Evolutionary conservation across 2,888 invertebrate genomes (phyloP).

Genomic region (Mechanitis mazaeus): DNA sequence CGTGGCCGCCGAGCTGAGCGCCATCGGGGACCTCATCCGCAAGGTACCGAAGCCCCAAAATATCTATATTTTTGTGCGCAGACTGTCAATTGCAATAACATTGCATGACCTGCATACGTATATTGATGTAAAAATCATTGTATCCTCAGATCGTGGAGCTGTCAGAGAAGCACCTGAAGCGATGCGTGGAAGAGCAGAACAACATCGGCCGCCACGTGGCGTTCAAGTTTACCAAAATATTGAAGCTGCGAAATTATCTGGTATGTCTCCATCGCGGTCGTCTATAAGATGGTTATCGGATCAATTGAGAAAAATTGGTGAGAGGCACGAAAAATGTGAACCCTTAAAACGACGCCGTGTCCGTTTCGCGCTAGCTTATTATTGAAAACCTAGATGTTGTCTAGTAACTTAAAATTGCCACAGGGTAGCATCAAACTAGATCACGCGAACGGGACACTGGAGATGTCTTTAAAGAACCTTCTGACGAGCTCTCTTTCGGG

Average conservation of each 20-base stretch:
- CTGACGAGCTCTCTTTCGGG: slow-evolving; percentile 87
- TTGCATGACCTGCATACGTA: too few relatives aligned
- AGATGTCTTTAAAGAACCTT: slow-evolving; percentile 35
- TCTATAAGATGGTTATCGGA: too few relatives aligned
- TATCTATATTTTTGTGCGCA: too few relatives aligned
- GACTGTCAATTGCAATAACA: too few relatives aligned
- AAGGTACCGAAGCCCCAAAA: slow-evolving; percentile 40
- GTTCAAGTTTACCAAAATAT: slow-evolving; percentile 71
- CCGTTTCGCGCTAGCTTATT: too few relatives aligned
- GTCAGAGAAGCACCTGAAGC: slow-evolving; percentile 55
- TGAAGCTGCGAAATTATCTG: slow-evolving; percentile 69
- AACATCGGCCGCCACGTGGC: slow-evolving; percentile 65
- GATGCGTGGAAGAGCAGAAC: slow-evolving; percentile 58
- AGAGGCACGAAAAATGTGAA: too few relatives aligned
- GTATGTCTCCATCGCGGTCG: not conserved
- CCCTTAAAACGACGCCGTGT: too few relatives aligned
- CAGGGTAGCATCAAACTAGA: slow-evolving; percentile 77
- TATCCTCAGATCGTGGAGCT: slow-evolving; percentile 48
- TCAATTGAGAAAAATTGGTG: too few relatives aligned
- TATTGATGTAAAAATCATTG: not conserved
- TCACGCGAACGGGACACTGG: slow-evolving; percentile 43
- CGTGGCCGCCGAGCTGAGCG: slow-evolving; percentile 40
- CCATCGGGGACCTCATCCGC: slow-evolving; percentile 40
- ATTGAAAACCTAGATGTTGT: not conserved
- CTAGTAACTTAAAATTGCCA: not conserved